Evolutionary conservation across 2,113 vertebrate genomes (phyloP).

Genomic region (Macrotus californicus): DNA sequence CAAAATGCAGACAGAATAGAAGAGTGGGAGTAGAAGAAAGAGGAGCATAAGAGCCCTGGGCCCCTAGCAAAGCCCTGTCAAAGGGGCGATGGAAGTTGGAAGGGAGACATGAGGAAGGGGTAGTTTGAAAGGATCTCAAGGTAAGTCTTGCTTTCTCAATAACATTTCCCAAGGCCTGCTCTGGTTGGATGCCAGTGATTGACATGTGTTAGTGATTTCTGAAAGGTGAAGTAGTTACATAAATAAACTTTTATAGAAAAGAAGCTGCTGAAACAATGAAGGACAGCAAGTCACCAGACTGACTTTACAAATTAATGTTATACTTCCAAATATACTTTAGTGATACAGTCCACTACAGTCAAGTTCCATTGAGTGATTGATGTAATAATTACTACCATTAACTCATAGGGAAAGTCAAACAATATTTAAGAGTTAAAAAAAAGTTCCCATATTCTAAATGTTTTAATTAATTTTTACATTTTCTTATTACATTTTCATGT

Average conservation of each 20-base stretch:
- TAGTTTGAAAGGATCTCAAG: neutral
- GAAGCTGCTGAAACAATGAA: neutral
- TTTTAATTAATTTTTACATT: neutral
- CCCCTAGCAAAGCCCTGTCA: neutral
- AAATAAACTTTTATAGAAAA: slow-evolving; percentile 24
- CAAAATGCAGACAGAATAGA: neutral
- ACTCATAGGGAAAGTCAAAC: neutral
- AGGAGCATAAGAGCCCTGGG: neutral
- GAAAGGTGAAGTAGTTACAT: slow-evolving; percentile 16
- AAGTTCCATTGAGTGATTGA: neutral
- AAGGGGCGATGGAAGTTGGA: neutral
- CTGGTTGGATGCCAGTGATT: slow-evolving; percentile 6
- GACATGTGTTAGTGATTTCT: slow-evolving; percentile 17
- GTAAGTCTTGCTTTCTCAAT: slow-evolving; percentile 30
- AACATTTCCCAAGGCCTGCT: neutral
- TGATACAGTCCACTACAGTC: neutral
- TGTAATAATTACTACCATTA: neutral
- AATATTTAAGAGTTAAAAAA: neutral
- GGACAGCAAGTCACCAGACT: neutral
- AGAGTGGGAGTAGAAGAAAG: too few relatives aligned
- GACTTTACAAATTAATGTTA: neutral
- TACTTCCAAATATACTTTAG: neutral
- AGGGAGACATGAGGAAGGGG: neutral
- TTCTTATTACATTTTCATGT: neutral
- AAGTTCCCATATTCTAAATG: neutral